These are phyloP conservation scores for Parascotia fuliginaria DNA, from an alignment of 2,888 invertebrate species.

Conservation along the genomic window DNA sequence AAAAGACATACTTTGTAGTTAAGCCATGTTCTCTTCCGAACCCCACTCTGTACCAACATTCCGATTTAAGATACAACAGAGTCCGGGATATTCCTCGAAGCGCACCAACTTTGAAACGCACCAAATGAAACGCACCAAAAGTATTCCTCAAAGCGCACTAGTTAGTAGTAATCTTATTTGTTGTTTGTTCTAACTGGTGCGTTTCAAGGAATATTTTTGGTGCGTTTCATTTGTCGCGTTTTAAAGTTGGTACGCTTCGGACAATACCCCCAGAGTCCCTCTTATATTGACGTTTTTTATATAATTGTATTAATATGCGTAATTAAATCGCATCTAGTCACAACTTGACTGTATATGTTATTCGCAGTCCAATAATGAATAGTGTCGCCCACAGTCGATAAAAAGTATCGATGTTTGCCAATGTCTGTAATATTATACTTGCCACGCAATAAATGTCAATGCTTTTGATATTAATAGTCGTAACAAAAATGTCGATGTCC, in stretches of 20 bases:
- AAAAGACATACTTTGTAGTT: constrained; percentile 8
- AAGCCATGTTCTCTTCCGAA: constrained; percentile 30
- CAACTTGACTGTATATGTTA: constrained; percentile 26
- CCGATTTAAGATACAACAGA: neutral
- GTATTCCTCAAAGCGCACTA: too few species aligned
- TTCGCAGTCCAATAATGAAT: constrained; percentile 33
- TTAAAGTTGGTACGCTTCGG: too few species aligned
- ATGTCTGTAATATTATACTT: constrained; percentile 32
- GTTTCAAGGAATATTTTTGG: too few species aligned
- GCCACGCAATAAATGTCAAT: constrained; percentile 40
- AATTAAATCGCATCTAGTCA: constrained; percentile 50
- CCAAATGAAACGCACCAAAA: too few species aligned
- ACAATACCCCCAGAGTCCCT: too few species aligned
- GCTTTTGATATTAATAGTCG: constrained; percentile 24
- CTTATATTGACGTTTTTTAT: constrained; percentile 29
- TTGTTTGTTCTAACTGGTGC: too few species aligned
- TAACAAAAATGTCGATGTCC: constrained; percentile 28
- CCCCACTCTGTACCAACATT: constrained; percentile 8
- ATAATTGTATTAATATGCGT: constrained; percentile 17
- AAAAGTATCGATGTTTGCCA: constrained; percentile 36
- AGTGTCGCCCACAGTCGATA: constrained; percentile 38
- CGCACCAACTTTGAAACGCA: too few species aligned
- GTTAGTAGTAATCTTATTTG: too few species aligned
- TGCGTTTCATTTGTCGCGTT: too few species aligned
- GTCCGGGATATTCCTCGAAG: neutral